phyloP scores from a whole-genome alignment of 1,140 invertebrate species.

The Helicoverpa armigera region DNA sequence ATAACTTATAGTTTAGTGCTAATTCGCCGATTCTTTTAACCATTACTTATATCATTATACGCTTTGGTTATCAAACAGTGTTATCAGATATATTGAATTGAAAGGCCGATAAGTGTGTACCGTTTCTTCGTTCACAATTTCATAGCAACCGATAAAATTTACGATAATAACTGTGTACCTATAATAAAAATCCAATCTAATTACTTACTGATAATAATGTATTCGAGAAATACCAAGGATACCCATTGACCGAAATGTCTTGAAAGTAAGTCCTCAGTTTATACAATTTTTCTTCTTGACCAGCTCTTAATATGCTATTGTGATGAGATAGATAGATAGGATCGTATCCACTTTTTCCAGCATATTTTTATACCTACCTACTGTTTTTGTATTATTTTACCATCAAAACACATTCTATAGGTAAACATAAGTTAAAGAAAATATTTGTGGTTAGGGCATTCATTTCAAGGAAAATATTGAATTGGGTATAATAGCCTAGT shows the following conservation, averaged over 20 bases:
- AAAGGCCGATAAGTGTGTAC: conserved; percentile 4
- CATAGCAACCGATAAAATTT: conserved; percentile 47
- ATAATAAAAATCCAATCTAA: conserved; percentile 38
- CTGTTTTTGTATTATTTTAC: no score
- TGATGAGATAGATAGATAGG: not conserved
- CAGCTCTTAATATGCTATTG: not conserved
- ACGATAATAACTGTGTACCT: conserved; percentile 10
- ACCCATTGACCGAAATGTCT: no score
- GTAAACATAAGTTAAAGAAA: not conserved
- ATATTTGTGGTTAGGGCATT: not conserved
- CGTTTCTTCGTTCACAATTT: not conserved
- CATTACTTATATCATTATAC: no score
- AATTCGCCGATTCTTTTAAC: not conserved
- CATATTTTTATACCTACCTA: no score
- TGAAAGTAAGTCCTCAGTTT: no score
- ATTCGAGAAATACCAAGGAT: not conserved
- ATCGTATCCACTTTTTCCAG: no score
- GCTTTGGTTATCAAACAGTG: not conserved
- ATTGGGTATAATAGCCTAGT: not conserved
- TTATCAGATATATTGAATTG: conserved; percentile 20
- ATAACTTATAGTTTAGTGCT: no score
- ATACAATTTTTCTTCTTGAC: not conserved
- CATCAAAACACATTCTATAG: no score
- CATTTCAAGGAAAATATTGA: not conserved
- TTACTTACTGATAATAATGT: conserved; percentile 25